These are phyloP conservation scores for Trachymyrmex septentrionalis DNA, from an alignment of 1,140 invertebrate species.

Conservation along the genomic window DNA sequence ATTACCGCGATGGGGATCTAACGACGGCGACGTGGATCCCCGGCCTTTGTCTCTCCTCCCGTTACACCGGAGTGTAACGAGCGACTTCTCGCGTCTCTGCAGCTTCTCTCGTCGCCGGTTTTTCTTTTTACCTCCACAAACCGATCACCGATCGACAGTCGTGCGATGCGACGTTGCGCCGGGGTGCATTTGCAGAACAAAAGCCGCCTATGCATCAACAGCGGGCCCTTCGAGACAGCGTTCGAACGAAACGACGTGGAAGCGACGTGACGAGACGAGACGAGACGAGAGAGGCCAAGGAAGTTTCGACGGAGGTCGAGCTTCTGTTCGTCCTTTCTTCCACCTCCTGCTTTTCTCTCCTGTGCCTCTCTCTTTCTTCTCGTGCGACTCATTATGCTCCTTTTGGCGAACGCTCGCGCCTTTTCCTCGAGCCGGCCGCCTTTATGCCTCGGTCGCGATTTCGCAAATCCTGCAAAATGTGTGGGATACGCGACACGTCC, in stretches of 20 bases:
- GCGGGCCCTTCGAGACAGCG: slow-evolving; percentile 41
- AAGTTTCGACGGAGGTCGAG: slow-evolving; percentile 42
- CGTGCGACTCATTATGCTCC: slow-evolving; percentile 5
- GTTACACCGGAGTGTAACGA: background rate
- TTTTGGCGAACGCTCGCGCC: slow-evolving; percentile 29
- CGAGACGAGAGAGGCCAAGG: slow-evolving; percentile 35
- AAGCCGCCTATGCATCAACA: slow-evolving; percentile 41
- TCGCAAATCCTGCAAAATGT: background rate
- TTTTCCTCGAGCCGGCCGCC: slow-evolving; percentile 41
- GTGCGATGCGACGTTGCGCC: background rate
- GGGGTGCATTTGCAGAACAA: slow-evolving; percentile 60
- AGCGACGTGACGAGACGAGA: slow-evolving; percentile 28
- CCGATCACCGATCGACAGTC: background rate
- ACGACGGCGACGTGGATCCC: background rate
- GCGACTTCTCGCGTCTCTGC: slow-evolving; percentile 1
- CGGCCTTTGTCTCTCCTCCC: background rate
- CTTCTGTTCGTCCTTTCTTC: slow-evolving; percentile 48
- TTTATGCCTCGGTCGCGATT: background rate
- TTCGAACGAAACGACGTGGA: slow-evolving; percentile 44
- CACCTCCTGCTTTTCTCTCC: slow-evolving; percentile 14
- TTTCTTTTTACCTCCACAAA: background rate
- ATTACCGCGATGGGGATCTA: slow-evolving; percentile 55
- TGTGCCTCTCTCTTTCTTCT: background rate
- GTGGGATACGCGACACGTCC: slow-evolving; percentile 10
- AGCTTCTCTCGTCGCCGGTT: background rate